phyloP scores from a whole-genome alignment of 2,113 vertebrate species.

The Sardina pilchardus region DNA sequence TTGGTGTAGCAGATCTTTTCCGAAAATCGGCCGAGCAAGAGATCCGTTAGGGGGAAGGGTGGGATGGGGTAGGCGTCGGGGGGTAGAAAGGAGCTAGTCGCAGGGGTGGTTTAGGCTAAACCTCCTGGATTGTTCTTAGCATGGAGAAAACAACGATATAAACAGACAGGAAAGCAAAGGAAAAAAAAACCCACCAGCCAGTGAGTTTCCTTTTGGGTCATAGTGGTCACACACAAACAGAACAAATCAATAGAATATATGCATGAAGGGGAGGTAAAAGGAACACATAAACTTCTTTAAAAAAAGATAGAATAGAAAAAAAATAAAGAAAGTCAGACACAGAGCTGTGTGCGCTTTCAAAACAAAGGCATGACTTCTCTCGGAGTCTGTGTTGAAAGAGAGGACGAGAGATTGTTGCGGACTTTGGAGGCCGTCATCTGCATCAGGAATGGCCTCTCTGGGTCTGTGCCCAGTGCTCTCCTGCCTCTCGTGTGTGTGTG shows the following conservation, averaged over 20 bases:
- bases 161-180: background rate
- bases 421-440: slow-evolving; percentile 10
- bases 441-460: slow-evolving; percentile 2
- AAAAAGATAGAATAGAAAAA: background rate
- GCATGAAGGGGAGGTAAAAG: slow-evolving; percentile 31
- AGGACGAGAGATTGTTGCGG: slow-evolving; percentile 20
- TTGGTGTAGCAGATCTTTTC: slow-evolving; percentile 18
- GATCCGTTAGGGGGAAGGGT: background rate
- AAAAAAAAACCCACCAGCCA: background rate
- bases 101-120: background rate
- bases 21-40: slow-evolving; percentile 16
- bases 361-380: background rate
- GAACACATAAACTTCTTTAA: slow-evolving; percentile 7
- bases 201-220: slow-evolving; percentile 11
- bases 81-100: background rate
- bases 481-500: background rate
- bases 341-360: slow-evolving; percentile 3
- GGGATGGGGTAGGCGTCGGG: background rate
- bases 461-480: slow-evolving; percentile 5
- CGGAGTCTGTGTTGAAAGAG: slow-evolving; percentile 5
- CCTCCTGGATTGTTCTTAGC: slow-evolving; percentile 7
- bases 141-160: background rate
- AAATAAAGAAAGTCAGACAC: background rate
- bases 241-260: slow-evolving; percentile 45
- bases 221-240: slow-evolving; percentile 26